These are phyloP conservation scores for Sphaerodactylus townsendi DNA, from an alignment of 2,113 vertebrate genomes.

Conservation along the genomic window DNA sequence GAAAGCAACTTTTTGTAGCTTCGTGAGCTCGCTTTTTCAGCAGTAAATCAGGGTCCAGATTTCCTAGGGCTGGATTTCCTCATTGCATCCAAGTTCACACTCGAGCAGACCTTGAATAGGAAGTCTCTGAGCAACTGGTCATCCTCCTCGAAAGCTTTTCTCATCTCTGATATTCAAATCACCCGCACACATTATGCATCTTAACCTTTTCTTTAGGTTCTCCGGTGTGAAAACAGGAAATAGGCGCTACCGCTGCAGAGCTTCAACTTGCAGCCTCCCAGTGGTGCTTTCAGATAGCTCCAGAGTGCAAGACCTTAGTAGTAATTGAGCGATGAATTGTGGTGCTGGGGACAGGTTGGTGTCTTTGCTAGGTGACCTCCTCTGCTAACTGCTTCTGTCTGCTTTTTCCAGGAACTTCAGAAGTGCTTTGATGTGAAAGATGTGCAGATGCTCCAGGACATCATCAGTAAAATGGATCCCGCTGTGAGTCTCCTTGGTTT, in stretches of 20 bases:
- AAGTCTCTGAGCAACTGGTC: too few species aligned
- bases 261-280: background rate
- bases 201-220: background rate
- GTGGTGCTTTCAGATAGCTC: too few species aligned
- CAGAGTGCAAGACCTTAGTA: background rate
- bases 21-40: too few species aligned
- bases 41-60: too few species aligned
- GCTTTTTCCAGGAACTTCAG: slow-evolving; percentile 83
- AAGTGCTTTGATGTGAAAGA: slow-evolving; percentile 94
- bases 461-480: slow-evolving; percentile 92
- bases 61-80: too few species aligned
- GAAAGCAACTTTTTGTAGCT: too few species aligned
- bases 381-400: background rate
- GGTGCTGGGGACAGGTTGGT: background rate
- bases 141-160: too few species aligned
- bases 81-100: too few species aligned
- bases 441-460: slow-evolving; percentile 88
- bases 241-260: background rate
- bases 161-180: too few species aligned
- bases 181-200: too few species aligned
- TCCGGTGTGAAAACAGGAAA: background rate
- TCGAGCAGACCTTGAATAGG: too few species aligned
- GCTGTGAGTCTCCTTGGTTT: slow-evolving; percentile 73
- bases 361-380: background rate
- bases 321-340: background rate